Base-by-base conservation (phyloP, 2,113 vertebrate species). In the Eretmochelys imbricata region DNA sequence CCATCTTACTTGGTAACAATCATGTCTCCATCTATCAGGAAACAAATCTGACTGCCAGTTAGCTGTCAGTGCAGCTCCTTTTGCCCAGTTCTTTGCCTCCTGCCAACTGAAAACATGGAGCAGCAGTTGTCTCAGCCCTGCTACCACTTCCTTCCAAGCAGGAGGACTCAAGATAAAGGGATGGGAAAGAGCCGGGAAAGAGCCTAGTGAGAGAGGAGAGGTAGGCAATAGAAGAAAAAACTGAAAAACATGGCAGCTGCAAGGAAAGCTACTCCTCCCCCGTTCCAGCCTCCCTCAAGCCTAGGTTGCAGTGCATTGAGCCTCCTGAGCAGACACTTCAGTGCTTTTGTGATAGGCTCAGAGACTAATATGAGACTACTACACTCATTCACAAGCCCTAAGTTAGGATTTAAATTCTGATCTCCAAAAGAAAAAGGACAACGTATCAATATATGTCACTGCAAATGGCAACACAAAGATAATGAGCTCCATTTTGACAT, bases 161-260 rank as follows among this genome's bases (percentile, higher is more conserved):
- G 27, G 19, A 78, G 42, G 75, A 29, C 75, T 48, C 75, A 48
- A 78, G 46, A 14, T 8, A 46, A 6, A 86, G 2, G 84, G 12
- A 75, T 27, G 25, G 75, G 96, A 4, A 98, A 98, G 0, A 97
- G 98, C 92, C 98, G 98, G 93, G 24, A 14, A 54, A 80, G 65
- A 46, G 42, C 75, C 75, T 35, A 38, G n/a, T 5, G 79, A 46
- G 35, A 84, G 22, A 87, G 53, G 5, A 82, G 14, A 46, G 35
- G 51, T 62, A 19, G 5, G 11, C 4, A 81, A 20, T 90, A 49
- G 59, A 89, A 53, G 87, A 78, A 75, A 0, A 10, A 69, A 13
- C 48, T 2, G 49, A 54, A 79, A 27, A 50, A 31, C 7, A 10
- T 69, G 7, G 31, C 59, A 27, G 42, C 82, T 31, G 25, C 17